Base-by-base conservation (phyloP, 35 echinoderm and acorn worm species). In the Holothuria glaberrima region DNA sequence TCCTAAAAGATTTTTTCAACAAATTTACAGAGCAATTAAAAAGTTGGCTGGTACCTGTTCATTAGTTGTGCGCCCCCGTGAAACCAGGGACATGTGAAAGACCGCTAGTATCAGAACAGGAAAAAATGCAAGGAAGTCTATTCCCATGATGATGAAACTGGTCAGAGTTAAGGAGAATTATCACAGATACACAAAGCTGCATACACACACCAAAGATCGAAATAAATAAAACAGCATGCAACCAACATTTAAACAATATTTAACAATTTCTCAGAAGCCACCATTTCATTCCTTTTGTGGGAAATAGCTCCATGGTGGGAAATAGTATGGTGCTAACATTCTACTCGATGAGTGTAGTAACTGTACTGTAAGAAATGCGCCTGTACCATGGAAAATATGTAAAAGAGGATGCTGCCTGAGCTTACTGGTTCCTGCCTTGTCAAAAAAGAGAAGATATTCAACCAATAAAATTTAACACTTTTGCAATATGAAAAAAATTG, bases 1-100 rank as follows among this genome's bases (percentile, higher is more conserved):
- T n/a, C n/a, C n/a, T n/a, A n/a, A n/a, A n/a, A n/a, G 36, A 41
- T 41, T 41, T 41, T 41, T 41, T n/a, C n/a, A n/a, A 41, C 36
- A 41, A 41, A 41, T 2, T 41, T 41, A 7, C 2, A 41, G 36
- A 7, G n/a, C n/a, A 41, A 7, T 4, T 4, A 41, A 7, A 41
- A 41, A 41, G 36, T 41, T 41, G 7, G 36, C 50, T 36, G 88
- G 82, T 99, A 99, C 97, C 97, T 99, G 97, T 75, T 99, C 97
- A 90, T 99, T 95, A 6, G 93, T 99, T 19, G 93, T 95, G 34
- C 93, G 71, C n/a, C 97, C 97, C 82, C 94, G 89, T 64, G 91
- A 91, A 24, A 99, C 93, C 73, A 99, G 93, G 81, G 91, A 91
- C 56, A 82, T 83, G 81, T 99, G 97, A 88, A 99, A 95, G 21